phyloP scores from a whole-genome alignment of 1,140 invertebrate species.

The Neodiprion virginianus region DNA sequence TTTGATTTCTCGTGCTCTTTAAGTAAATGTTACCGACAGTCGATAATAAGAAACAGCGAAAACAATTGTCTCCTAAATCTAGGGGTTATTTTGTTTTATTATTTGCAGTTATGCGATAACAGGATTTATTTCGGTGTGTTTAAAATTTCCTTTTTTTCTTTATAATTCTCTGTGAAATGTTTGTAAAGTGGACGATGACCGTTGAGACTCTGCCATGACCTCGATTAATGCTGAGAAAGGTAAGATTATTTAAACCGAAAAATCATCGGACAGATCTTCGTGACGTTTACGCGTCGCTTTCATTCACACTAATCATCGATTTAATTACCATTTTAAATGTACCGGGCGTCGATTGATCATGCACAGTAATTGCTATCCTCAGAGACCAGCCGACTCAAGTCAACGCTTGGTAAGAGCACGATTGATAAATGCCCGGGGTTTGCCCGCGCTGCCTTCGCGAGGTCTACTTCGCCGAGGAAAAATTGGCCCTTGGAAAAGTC shows the following conservation, averaged over 20 bases:
- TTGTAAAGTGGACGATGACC: background rate
- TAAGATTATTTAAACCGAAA: background rate
- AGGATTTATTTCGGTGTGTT: background rate
- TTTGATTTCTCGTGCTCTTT: background rate
- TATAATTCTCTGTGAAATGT: background rate
- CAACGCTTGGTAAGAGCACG: conserved; percentile 8
- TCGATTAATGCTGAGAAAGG: background rate
- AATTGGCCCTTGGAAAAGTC: conserved; percentile 54
- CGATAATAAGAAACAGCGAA: background rate
- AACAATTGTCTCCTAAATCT: background rate
- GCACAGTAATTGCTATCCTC: background rate
- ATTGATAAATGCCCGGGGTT: conserved; percentile 43
- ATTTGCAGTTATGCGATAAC: background rate
- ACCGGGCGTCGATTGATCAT: too few species aligned
- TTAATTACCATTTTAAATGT: too few species aligned
- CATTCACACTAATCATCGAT: too few species aligned
- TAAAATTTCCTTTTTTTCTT: background rate
- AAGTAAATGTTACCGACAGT: background rate
- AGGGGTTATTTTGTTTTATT: background rate
- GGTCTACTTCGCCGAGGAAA: conserved; percentile 55
- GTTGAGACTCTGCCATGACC: background rate
- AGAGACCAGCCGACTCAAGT: background rate
- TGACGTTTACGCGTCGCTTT: background rate
- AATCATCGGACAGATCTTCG: background rate
- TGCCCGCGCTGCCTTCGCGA: conserved; percentile 55